Conservation (phyloP, 2,888 invertebrate species). For the Ferrisia virgata region DNA sequence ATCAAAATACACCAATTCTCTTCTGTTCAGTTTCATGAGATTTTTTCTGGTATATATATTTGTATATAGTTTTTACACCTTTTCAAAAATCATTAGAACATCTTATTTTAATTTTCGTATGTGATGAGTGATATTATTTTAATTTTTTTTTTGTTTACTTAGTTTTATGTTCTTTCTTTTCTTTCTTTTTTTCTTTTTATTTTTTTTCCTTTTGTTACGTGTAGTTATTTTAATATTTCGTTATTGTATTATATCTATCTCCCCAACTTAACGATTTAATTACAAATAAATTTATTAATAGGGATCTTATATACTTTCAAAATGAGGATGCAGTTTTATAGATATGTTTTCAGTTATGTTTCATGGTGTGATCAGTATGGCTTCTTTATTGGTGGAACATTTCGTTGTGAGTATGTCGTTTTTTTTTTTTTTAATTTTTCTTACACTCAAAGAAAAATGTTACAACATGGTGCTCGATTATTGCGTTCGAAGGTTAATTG, state of each 20-base stretch:
- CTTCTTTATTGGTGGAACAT: not conserved
- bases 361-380: not conserved
- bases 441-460: not conserved
- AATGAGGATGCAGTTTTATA: not conserved
- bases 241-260: conserved; percentile 3
- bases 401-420: not conserved
- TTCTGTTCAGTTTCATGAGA: not conserved
- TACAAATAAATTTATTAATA: not conserved
- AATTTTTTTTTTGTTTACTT: conserved; percentile 25
- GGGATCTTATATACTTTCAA: not conserved
- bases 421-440: not conserved
- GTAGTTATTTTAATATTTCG: conserved; percentile 32
- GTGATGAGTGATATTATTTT: conserved; percentile 41
- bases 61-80: conserved; percentile 13
- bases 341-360: not conserved
- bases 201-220: not conserved
- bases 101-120: conserved; percentile 37
- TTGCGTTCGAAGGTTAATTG: not conserved
- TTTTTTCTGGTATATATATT: not conserved
- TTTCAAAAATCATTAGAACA: conserved; percentile 26
- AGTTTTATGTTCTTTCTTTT: not conserved
- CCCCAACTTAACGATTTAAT: not conserved
- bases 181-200: not conserved
- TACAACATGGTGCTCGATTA: not conserved
- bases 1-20: not conserved